These are phyloP conservation scores for Drosophila equinoxialis DNA, from an alignment of 1,140 invertebrate genomes.

Conservation along the genomic window DNA sequence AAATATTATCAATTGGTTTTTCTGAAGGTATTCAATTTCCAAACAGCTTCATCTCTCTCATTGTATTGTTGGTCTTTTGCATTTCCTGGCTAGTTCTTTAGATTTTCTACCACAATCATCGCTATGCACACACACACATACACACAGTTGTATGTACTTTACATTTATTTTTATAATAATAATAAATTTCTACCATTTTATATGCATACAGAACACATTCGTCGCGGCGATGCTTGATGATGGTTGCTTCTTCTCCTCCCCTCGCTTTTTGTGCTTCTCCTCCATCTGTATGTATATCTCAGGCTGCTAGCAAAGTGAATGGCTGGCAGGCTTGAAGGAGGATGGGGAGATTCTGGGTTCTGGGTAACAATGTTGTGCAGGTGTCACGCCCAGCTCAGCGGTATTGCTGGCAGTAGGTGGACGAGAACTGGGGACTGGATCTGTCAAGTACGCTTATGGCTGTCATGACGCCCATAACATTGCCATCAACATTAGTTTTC, in stretches of 20 bases:
- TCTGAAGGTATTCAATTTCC: background rate
- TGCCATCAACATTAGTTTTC: conserved; percentile 80
- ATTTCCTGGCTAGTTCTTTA: background rate
- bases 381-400: conserved; percentile 51
- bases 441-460: conserved; percentile 80
- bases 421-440: conserved; percentile 25
- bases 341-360: background rate
- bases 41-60: background rate
- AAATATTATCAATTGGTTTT: background rate
- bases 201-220: conserved; percentile 12
- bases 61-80: background rate
- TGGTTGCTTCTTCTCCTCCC: background rate
- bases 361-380: conserved; percentile 52
- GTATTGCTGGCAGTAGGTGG: background rate
- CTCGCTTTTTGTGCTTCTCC: too few relatives aligned
- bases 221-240: conserved; percentile 9
- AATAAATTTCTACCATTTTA: conserved; percentile 10
- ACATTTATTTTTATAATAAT: conserved; percentile 14
- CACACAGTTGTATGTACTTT: background rate
- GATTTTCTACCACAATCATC: background rate
- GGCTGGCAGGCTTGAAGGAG: background rate
- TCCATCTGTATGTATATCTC: too few relatives aligned
- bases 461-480: conserved; percentile 81
- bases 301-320: background rate
- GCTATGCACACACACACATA: background rate